Percentiles rank a stretch among this genome's conserved stretches.
phyloP scores from a whole-genome alignment of 2,888 invertebrate species.

The Cantharis rufa region DNA sequence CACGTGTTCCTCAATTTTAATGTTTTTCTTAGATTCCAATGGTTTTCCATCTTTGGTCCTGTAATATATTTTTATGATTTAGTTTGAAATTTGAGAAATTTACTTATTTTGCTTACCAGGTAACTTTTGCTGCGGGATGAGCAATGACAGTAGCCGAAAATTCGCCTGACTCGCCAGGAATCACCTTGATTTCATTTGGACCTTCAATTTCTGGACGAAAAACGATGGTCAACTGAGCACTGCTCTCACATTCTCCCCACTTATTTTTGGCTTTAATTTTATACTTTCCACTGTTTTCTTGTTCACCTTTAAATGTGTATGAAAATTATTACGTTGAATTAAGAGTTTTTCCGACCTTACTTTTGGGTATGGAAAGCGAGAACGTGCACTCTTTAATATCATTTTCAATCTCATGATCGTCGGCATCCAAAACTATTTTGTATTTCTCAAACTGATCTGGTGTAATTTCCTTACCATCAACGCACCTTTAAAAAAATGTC shows the following conservation, averaged over 20 bases:
- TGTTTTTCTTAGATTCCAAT: slow-evolving; percentile 62
- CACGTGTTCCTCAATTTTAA: slow-evolving; percentile 65
- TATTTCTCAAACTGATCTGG: slow-evolving; percentile 61
- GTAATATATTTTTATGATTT: not conserved
- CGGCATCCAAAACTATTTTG: slow-evolving; percentile 64
- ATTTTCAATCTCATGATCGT: slow-evolving; percentile 71
- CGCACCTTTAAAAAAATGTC: slow-evolving; percentile 57
- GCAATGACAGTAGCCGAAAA: slow-evolving; percentile 84
- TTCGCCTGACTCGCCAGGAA: slow-evolving; percentile 77
- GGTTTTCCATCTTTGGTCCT: slow-evolving; percentile 69
- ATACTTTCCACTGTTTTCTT: slow-evolving; percentile 82
- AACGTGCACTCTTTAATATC: slow-evolving; percentile 81
- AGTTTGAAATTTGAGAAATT: not conserved
- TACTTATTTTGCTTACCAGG: slow-evolving; percentile 66
- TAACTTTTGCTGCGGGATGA: slow-evolving; percentile 86
- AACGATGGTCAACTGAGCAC: slow-evolving; percentile 77
- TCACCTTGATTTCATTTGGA: slow-evolving; percentile 71
- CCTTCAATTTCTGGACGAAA: slow-evolving; percentile 79
- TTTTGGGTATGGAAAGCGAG: slow-evolving; percentile 75
- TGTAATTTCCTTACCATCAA: slow-evolving; percentile 71
- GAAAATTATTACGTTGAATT: not conserved
- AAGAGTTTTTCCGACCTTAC: slow-evolving; percentile 49
- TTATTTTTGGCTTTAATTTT: slow-evolving; percentile 79
- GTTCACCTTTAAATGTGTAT: slow-evolving; percentile 59
- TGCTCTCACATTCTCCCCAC: slow-evolving; percentile 75